These are phyloP conservation scores for Cataglyphis hispanica DNA, from an alignment of 1,140 invertebrate genomes.

Conservation along the genomic window DNA sequence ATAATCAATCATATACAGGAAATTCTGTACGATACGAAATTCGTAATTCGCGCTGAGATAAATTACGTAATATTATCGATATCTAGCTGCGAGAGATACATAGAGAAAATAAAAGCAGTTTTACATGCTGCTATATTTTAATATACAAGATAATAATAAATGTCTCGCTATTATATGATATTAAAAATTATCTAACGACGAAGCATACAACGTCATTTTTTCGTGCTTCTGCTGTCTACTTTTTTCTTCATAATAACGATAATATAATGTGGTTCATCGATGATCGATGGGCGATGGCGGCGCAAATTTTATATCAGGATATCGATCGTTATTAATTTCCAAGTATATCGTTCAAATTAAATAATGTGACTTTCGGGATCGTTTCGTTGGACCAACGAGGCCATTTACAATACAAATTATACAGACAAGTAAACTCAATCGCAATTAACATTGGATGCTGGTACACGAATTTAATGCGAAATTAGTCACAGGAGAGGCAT, in stretches of 20 bases:
- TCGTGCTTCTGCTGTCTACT: background rate
- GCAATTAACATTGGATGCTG: constrained; percentile 30
- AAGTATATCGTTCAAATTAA: constrained; percentile 27
- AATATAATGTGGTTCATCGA: background rate
- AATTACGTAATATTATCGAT: constrained; percentile 20
- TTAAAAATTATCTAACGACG: background rate
- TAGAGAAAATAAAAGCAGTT: background rate
- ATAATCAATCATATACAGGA: constrained; percentile 4
- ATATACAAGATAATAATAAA: background rate
- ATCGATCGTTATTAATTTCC: constrained; percentile 54
- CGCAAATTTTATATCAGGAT: constrained; percentile 31
- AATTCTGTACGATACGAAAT: background rate
- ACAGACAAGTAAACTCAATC: constrained; percentile 34
- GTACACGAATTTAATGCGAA: background rate
- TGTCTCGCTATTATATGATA: background rate
- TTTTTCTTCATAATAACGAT: background rate
- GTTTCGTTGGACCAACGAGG: background rate
- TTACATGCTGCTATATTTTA: background rate
- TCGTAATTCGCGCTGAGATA: constrained; percentile 20
- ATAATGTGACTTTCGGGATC: constrained; percentile 37
- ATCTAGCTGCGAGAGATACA: background rate
- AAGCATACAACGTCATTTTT: background rate
- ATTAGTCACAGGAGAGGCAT: constrained; percentile 8
- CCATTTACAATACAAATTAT: constrained; percentile 51
- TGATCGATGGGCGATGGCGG: background rate